phyloP scores from a whole-genome alignment of 2,888 invertebrate genomes.

The Amphipoea oculea region DNA sequence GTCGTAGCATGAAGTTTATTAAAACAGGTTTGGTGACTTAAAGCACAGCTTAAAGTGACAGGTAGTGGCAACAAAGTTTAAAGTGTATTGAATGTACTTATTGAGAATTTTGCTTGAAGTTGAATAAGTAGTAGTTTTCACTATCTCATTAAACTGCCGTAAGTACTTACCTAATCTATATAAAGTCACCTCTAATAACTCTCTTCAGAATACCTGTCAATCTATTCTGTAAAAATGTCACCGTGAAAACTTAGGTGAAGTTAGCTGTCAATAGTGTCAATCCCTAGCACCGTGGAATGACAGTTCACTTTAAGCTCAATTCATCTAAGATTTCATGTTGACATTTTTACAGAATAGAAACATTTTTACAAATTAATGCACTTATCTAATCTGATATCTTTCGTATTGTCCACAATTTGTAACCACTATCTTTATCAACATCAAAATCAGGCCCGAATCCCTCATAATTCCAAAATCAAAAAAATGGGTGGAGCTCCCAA shows the following conservation, averaged over 20 bases:
- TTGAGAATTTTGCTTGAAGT: no score
- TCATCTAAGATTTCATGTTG: not conserved
- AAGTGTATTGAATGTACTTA: no score
- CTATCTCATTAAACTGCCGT: not conserved
- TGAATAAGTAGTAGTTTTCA: not conserved
- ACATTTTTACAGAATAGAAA: not conserved
- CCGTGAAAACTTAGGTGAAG: not conserved
- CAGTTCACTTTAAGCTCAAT: not conserved
- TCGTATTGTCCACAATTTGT: not conserved
- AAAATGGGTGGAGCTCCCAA: slow-evolving; percentile 59
- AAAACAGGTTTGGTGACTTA: no score
- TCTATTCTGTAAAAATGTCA: not conserved
- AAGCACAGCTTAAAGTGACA: no score
- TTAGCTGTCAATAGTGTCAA: not conserved
- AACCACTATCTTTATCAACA: not conserved
- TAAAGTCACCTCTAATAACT: not conserved
- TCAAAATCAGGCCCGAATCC: slow-evolving; percentile 27
- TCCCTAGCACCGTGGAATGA: not conserved
- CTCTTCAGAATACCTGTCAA: not conserved
- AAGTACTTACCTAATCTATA: not conserved
- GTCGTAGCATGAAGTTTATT: no score
- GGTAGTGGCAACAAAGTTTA: no score
- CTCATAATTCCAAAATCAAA: slow-evolving; percentile 60
- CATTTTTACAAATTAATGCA: not conserved
- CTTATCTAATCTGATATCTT: no score